Evolutionary conservation across 2,888 invertebrate genomes (phyloP).

Genomic region (Tyria jacobaeae): DNA sequence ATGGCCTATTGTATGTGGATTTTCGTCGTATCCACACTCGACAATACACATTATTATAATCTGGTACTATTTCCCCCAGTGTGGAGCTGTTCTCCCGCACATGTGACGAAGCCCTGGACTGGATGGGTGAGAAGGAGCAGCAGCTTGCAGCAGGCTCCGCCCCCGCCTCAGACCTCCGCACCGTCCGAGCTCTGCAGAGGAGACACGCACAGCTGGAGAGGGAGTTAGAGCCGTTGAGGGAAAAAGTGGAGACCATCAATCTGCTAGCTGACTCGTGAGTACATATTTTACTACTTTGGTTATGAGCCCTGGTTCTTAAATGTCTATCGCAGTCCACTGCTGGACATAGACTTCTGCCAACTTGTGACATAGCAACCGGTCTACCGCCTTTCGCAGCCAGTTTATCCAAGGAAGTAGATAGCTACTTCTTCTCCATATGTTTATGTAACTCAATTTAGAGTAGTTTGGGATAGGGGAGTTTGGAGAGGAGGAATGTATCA

Average conservation of each 20-base stretch:
- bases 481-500: too few relatives aligned
- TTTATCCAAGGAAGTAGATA: too few relatives aligned
- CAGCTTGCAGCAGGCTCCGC: conserved; percentile 92
- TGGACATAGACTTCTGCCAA: too few relatives aligned
- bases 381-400: background rate
- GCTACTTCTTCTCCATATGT: too few relatives aligned
- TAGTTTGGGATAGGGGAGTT: too few relatives aligned
- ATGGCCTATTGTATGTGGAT: too few relatives aligned
- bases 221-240: conserved; percentile 97
- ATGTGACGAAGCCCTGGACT: conserved; percentile 98
- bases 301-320: background rate
- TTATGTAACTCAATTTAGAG: too few relatives aligned
- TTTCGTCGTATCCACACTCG: too few relatives aligned
- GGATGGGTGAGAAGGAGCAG: conserved; percentile 98
- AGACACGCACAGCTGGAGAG: conserved; percentile 97
- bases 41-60: background rate
- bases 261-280: conserved; percentile 94
- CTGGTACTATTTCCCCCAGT: conserved; percentile 73
- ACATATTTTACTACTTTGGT: background rate
- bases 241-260: conserved; percentile 96
- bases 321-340: too few relatives aligned
- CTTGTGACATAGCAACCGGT: too few relatives aligned
- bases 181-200: conserved; percentile 96
- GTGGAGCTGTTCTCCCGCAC: conserved; percentile 98
- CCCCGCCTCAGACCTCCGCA: conserved; percentile 95